Percentiles rank a stretch among this genome's conserved stretches.
phyloP scores from a whole-genome alignment of 2,888 invertebrate species.

The Mongoloraphidia duomilia region DNA sequence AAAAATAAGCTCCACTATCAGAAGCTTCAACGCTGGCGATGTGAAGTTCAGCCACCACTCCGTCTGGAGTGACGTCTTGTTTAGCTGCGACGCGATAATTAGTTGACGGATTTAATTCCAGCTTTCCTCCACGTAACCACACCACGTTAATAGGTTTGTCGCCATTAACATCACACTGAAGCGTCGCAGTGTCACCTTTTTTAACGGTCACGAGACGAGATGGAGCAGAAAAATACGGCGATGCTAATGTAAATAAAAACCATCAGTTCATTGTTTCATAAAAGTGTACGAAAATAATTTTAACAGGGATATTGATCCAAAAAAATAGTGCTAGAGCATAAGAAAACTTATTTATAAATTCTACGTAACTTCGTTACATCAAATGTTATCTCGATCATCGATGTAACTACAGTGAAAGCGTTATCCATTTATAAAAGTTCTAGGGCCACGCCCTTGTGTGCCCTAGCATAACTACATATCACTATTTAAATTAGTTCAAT shows the following conservation, averaged over 20 bases:
- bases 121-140: constrained; percentile 58
- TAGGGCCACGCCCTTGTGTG: no score
- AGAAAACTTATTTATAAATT: no score
- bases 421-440: no score
- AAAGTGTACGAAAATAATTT: no score
- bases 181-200: constrained; percentile 54
- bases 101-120: constrained; percentile 52
- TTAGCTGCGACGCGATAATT: constrained; percentile 43
- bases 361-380: no score
- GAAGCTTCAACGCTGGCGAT: constrained; percentile 51
- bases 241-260: constrained; percentile 31
- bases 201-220: constrained; percentile 55
- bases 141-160: constrained; percentile 64
- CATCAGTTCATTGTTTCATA: no score
- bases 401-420: no score
- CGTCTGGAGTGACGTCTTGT: constrained; percentile 48
- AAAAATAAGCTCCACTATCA: constrained; percentile 65
- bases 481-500: no score
- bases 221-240: constrained; percentile 56
- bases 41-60: constrained; percentile 54
- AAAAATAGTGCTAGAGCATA: no score
- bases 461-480: no score
- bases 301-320: no score
- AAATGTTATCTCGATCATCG: no score
- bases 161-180: constrained; percentile 64